These are phyloP conservation scores for Meloidogyne exigua DNA, from an alignment of 1,140 invertebrate species.

Conservation along the genomic window DNA sequence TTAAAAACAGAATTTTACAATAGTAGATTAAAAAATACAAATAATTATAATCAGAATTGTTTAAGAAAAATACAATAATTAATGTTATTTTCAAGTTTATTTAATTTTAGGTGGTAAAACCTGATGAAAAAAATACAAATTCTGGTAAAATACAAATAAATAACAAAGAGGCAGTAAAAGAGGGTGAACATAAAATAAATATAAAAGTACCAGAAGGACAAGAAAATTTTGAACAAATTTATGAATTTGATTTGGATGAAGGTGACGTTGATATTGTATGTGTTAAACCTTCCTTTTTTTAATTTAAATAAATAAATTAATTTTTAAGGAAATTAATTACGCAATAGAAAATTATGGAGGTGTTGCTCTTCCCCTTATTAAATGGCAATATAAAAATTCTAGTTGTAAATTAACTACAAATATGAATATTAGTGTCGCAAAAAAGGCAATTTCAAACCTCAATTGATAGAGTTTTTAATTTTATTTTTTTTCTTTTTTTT, in stretches of 20 bases:
- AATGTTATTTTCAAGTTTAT: no score
- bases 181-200: not conserved
- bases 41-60: not conserved
- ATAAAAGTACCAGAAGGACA: not conserved
- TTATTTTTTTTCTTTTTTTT: not conserved
- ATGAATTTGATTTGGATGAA: not conserved
- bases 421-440: not conserved
- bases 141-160: not conserved
- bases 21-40: no score
- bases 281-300: no score
- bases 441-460: slow-evolving; percentile 4
- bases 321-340: not conserved
- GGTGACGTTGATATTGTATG: not conserved
- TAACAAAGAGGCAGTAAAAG: not conserved
- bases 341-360: not conserved
- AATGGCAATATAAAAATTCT: not conserved
- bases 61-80: no score
- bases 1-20: not conserved
- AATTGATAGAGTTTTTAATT: not conserved
- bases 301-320: not conserved
- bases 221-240: not conserved
- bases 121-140: slow-evolving; percentile 1
- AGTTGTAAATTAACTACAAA: not conserved
- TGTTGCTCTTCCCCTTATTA: not conserved
- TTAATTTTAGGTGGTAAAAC: not conserved